Base-by-base conservation (phyloP, 2,888 invertebrate genomes). In the Protodeltote pygarga region DNA sequence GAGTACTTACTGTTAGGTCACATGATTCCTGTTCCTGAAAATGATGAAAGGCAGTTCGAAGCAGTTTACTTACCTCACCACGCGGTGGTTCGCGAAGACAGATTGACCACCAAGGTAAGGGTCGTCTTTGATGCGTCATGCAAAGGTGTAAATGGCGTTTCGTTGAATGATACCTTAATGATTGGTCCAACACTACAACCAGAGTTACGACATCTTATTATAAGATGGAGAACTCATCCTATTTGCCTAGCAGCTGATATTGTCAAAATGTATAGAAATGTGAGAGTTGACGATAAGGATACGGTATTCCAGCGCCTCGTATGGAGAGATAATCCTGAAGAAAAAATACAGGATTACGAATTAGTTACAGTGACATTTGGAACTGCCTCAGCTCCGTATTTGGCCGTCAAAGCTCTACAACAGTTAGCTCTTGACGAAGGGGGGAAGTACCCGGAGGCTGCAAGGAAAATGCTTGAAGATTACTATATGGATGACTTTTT, bases 341-440 rank as follows among this genome's bases (percentile, higher is more conserved):
- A 29, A 3, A 9, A 19, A 9, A 23, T 70, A 6, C 17, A 62
- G 15, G 45, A 71, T 31, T 73, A 50, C 13, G 44, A 52, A 13
- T 10, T 71, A 0, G 2, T 69, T 0, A 58, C 47, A 3, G 63
- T 76, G 1, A 77, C 72, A 0, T 76, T 76, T 16, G 74, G 72
- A 0, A 75, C 71, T 0, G 51, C 70, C 0, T 58, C 54, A 0
- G 75, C 74, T 0, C 75, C 75, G 3, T 73, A 68, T 28, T 35
- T 72, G 3, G 75, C 75, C 0, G 68, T 73, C 1, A 50, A 46
- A 5, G 38, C 64, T 0, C 14, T 81, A 2, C 64, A 73, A 3
- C 71, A 77, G 38, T 3, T 77, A 0, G 67, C 68, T 0, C 2
- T 16, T 0, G 73, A 73, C 41, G 59, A 73, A 14, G 60, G 54